Evolutionary conservation across 2,797 vertebrate species (phyloP), one percentile per base, ranked within the genome.

Genomic region (Sebastes nivosus): DNA sequence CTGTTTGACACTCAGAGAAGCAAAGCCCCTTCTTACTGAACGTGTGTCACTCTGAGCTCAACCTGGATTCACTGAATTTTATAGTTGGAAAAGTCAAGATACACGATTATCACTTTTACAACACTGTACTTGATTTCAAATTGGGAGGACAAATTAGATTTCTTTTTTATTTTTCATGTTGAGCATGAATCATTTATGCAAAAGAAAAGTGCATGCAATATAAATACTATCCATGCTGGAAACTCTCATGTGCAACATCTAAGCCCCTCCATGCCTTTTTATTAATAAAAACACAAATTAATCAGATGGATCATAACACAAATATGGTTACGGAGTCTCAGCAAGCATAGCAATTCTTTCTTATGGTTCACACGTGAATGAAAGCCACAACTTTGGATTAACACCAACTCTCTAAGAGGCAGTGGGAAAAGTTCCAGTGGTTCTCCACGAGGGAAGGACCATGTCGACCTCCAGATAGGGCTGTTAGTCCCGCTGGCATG

Each of bases 401-500:
- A 75, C 30, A 76, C 58, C 50, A 27, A 57, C 36, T 22, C 52
- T 57, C 74, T 72, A 32, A 14, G 42, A 77, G 66, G 32, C 46
- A 52, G 70, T 30, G 69, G 69, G 75, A 79, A 88, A 83, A 52
- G 5, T 71, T 54, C 69, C 67, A 63, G 36, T 18, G 67, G 72
- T 77, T 68, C 32, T 54, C 38, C 67, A 61, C 1, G 22, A 76
- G 29, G 63, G 46, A 75, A 38, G 50, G 25, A 72, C 67, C 32
- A 29, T 50, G 50, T 72, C 58, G 57, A 20, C 65, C 68, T 66
- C 60, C 66, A 66, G 78, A 85, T 67, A 74, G 42, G 27, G 16
- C 34, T 46, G 42, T 81, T 77, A 80, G 75, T 64, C 72, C 80
- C 34, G 13, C 77, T 79, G 81, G 73, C 87, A 75, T 74, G 67